A percentile compares a stretch with the other conserved stretches of the same genome.
Evolutionary conservation across 1,140 invertebrate genomes (phyloP).

Genomic region (Drosophila lini): DNA sequence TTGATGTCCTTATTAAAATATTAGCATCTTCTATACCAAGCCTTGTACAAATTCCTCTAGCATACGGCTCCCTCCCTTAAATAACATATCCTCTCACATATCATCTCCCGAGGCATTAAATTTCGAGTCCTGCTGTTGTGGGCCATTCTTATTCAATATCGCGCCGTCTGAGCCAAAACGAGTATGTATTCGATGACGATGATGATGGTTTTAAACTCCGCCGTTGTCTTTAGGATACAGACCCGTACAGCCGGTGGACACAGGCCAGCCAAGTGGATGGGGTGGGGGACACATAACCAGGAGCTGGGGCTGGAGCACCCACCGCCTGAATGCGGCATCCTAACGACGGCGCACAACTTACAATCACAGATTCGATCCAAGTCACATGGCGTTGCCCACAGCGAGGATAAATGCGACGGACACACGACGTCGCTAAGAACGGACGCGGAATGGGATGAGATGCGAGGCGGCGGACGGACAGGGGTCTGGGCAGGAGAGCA

Average conservation of each 20-base stretch:
- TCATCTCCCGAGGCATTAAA: constrained; percentile 28
- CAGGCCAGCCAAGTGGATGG: constrained; percentile 33
- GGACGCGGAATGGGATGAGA: background rate
- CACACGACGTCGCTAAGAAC: constrained; percentile 52
- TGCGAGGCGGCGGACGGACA: background rate
- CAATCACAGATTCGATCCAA: constrained; percentile 60
- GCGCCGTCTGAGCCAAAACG: constrained; percentile 29
- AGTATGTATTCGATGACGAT: constrained; percentile 36
- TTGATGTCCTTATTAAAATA: constrained; percentile 10
- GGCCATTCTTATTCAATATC: constrained; percentile 40
- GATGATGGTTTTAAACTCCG: constrained; percentile 47
- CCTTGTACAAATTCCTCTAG: background rate
- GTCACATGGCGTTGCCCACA: constrained; percentile 61
- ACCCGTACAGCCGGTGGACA: constrained; percentile 42
- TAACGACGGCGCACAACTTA: constrained; percentile 60
- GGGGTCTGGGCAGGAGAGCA: background rate
- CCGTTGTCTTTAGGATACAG: constrained; percentile 47
- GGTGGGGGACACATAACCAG: background rate
- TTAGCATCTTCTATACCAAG: background rate
- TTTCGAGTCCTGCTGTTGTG: constrained; percentile 15
- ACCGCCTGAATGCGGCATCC: constrained; percentile 42
- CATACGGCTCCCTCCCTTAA: background rate
- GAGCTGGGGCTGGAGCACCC: constrained; percentile 15
- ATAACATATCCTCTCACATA: constrained; percentile 29
- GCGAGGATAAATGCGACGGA: constrained; percentile 56